These are phyloP conservation scores for Ascaphus truei DNA, from an alignment of 2,113 vertebrate genomes.

Conservation along the genomic window DNA sequence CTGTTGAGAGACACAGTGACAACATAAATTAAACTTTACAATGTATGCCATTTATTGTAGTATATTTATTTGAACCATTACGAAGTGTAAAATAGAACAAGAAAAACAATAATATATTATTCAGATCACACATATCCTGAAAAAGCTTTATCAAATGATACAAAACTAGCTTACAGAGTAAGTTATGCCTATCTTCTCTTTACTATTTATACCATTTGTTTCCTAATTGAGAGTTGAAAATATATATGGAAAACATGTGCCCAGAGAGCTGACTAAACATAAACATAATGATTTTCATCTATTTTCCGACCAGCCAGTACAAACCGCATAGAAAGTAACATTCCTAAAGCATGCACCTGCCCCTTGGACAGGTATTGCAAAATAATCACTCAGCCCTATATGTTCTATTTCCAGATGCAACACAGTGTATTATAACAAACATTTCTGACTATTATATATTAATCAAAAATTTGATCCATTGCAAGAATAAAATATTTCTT, in stretches of 20 bases:
- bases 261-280: slow-evolving; percentile 23
- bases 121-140: neutral
- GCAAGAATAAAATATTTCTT: too few relatives aligned
- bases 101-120: too few relatives aligned
- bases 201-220: neutral
- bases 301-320: slow-evolving; percentile 21
- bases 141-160: neutral
- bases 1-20: too few relatives aligned
- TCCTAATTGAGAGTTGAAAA: slow-evolving; percentile 2
- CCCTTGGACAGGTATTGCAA: slow-evolving; percentile 23
- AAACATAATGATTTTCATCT: slow-evolving; percentile 32
- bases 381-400: slow-evolving; percentile 8
- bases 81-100: too few relatives aligned
- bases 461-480: too few relatives aligned
- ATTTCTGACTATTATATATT: too few relatives aligned
- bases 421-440: slow-evolving; percentile 25
- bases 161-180: too few relatives aligned
- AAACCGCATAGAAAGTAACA: rapidly evolving
- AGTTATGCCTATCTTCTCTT: neutral
- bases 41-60: neutral
- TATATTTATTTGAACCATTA: too few relatives aligned
- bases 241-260: neutral
- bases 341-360: slow-evolving; percentile 29
- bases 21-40: too few relatives aligned
- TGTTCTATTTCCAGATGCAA: slow-evolving; percentile 23